Conservation (phyloP, 2,113 vertebrate species). For the Coreoperca whiteheadi region DNA sequence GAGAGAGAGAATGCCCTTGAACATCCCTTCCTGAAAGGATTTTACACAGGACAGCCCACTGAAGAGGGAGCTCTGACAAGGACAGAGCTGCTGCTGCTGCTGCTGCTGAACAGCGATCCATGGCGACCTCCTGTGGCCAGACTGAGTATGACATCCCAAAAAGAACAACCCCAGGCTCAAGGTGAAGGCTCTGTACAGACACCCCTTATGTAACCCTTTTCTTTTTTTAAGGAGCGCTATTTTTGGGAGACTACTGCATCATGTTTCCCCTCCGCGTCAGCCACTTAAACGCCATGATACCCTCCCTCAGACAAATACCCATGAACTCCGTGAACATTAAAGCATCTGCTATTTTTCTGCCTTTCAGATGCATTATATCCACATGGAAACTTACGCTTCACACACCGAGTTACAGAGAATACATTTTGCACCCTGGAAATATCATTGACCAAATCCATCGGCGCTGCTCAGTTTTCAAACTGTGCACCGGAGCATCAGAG, state of each 20-base stretch:
- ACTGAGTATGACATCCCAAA: conserved; percentile 33
- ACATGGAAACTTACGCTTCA: conserved; percentile 8
- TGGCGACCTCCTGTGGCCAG: conserved; percentile 78
- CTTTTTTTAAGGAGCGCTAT: conserved; percentile 65
- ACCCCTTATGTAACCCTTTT: conserved; percentile 79
- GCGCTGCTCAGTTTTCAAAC: conserved; percentile 30
- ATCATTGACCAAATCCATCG: conserved; percentile 19
- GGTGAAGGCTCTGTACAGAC: conserved; percentile 80
- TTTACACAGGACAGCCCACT: conserved; percentile 62
- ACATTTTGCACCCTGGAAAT: conserved; percentile 19
- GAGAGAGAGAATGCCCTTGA: conserved; percentile 68
- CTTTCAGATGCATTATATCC: conserved; percentile 33
- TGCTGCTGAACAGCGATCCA: conserved; percentile 21
- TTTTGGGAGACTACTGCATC: conserved; percentile 76
- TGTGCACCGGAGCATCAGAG: conserved; percentile 34
- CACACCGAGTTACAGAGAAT: background rate
- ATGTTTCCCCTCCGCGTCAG: conserved; percentile 61
- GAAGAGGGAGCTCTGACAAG: conserved; percentile 58
- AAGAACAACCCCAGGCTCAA: conserved; percentile 72
- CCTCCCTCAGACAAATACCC: conserved; percentile 46
- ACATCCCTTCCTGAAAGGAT: conserved; percentile 55
- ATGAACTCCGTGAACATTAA: conserved; percentile 31
- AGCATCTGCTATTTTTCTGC: background rate
- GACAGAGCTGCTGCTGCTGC: conserved; percentile 39
- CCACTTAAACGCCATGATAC: conserved; percentile 59